Base-by-base conservation (phyloP, 1,140 invertebrate species). In the Oryctes rhinoceros region DNA sequence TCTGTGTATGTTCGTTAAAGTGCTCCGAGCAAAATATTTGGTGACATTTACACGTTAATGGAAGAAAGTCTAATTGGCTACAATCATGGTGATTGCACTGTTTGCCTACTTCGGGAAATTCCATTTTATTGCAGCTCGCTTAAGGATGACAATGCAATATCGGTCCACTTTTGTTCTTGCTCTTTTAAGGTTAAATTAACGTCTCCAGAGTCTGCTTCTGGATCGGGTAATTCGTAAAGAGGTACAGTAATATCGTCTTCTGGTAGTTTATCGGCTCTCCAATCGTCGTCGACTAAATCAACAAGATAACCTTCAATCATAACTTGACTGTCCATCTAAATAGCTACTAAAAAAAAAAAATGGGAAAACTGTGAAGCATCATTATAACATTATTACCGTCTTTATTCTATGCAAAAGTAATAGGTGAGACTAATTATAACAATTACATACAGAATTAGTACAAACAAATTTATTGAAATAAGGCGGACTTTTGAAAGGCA, bases 171-270 rank as follows among this genome's bases (percentile, higher is more conserved):
- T 87, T 96, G 93, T 86, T 97, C 95, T 85, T 97, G 94, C 87
- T 98, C 96, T 85, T 94, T 95, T 0, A 98, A 88, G 3, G 96
- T 98, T 85, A 97, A 92, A 84, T 95, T 94, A 53, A 94, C 94
- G 87, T 97, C 96, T 24, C 95, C 96, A 86, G 96, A 96, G 86
- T 98, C 97, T 39, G 96, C 96, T 88, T 99, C 97, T 1, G 96
- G 95, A 90, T 98, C 97, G 6, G 97, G 95, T 44, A 98, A 88
- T 89, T 98, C 96, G 83, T 93, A 91, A 65, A 93, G 85, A 10
- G 97, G 97, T 11, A 98, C 97, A 79, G 92, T 89, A 84, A 99
- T 97, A 85, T 98, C 96, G 86, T 98, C 96, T 84, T 94, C 91
- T 15, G 97, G 97, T 47, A 99, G 88, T 82, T 93, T 91, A 85